Evolutionary conservation across 2,797 vertebrate genomes (phyloP).

Genomic region (Lacerta agilis): DNA sequence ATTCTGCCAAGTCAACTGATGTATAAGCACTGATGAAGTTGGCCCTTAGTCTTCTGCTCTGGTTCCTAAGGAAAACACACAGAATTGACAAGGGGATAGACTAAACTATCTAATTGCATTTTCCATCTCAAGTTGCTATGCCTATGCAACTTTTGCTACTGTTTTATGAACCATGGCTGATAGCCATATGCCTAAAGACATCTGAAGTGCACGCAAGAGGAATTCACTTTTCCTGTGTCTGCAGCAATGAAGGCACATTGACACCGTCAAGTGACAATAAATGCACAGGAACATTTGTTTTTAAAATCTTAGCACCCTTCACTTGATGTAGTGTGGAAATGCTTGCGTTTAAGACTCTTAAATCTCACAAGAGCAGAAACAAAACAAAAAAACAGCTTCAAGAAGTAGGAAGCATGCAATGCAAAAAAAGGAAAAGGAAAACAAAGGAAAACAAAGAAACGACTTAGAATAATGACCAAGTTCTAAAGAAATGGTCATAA

Average conservation of each 20-base stretch:
- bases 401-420: background rate
- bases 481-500: background rate
- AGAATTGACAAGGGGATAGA: background rate
- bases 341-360: background rate
- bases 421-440: background rate
- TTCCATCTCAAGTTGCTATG: conserved; percentile 13
- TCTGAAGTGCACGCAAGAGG: background rate
- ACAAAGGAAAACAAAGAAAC: background rate
- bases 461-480: background rate
- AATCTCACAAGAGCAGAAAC: accelerated
- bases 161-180: background rate
- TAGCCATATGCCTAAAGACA: background rate
- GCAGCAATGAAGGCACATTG: conserved; percentile 6
- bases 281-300: accelerated
- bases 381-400: background rate
- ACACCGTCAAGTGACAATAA: conserved; percentile 7
- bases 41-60: background rate
- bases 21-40: background rate
- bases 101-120: conserved; percentile 31
- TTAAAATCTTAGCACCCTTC: conserved; percentile 32
- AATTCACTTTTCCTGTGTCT: conserved; percentile 11
- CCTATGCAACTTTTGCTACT: conserved; percentile 23
- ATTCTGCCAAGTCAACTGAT: background rate
- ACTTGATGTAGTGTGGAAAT: background rate
- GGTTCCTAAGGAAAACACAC: conserved; percentile 31